Conservation (phyloP, 2,113 vertebrate genomes). For the Myrmophylax atrothorax region DNA sequence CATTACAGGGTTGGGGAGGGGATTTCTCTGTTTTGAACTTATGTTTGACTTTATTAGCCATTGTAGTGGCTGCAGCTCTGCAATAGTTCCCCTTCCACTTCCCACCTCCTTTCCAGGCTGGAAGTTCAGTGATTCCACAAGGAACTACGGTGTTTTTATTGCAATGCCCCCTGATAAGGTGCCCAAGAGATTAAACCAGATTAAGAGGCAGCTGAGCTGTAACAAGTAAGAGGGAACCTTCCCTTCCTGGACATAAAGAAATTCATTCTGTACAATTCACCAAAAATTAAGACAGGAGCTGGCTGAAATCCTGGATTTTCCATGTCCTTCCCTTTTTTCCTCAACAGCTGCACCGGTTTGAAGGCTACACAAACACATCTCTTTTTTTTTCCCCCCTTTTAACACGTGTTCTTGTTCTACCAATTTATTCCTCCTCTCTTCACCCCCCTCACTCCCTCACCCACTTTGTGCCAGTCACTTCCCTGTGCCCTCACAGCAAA, state of each 20-base stretch:
- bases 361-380: not conserved
- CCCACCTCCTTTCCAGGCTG: not conserved
- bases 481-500: not conserved
- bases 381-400: fast-evolving
- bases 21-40: not conserved
- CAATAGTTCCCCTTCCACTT: not conserved
- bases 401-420: not conserved
- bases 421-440: not conserved
- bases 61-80: not conserved
- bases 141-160: not conserved
- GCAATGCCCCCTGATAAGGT: not conserved
- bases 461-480: not conserved
- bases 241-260: not conserved
- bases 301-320: not conserved
- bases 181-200: not conserved
- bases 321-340: not conserved
- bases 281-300: fast-evolving
- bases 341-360: not conserved
- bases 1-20: not conserved
- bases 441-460: fast-evolving
- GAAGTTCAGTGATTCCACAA: not conserved
- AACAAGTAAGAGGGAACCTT: not conserved
- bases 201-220: not conserved
- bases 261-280: not conserved
- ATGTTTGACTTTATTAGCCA: not conserved